These are phyloP conservation scores for Prinia subflava DNA, from an alignment of 2,113 vertebrate genomes.

Conservation along the genomic window DNA sequence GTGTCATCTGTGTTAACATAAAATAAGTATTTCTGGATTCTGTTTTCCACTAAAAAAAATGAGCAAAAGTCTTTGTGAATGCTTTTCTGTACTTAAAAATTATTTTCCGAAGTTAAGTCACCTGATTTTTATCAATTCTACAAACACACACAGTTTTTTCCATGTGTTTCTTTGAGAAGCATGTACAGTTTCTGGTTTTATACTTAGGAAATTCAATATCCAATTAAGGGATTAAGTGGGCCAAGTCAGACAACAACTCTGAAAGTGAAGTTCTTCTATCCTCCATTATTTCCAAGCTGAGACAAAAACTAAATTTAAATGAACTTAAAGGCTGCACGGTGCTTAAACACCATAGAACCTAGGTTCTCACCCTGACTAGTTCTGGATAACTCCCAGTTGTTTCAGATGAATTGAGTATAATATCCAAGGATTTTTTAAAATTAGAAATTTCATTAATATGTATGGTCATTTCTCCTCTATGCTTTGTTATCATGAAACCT, in stretches of 20 bases:
- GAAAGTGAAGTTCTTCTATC: neutral
- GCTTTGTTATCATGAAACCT: neutral
- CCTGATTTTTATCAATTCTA: neutral
- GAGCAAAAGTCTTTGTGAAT: neutral
- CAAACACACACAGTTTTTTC: neutral
- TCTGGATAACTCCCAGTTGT: neutral
- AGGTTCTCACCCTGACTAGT: neutral
- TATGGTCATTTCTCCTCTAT: neutral
- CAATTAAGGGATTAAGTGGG: conserved; percentile 21
- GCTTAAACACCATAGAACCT: neutral
- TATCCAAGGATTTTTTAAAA: neutral
- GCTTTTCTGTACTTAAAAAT: neutral
- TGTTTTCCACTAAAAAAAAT: neutral
- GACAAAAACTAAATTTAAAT: neutral
- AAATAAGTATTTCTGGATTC: conserved; percentile 9
- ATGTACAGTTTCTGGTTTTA: neutral
- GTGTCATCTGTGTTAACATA: conserved; percentile 6
- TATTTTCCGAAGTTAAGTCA: neutral
- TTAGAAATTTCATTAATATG: neutral
- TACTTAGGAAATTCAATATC: conserved; percentile 5
- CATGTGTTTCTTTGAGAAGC: neutral
- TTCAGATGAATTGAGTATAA: neutral
- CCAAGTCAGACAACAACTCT: neutral
- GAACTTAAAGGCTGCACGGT: neutral
- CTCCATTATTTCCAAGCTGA: neutral